phyloP scores from a whole-genome alignment of 2,797 vertebrate species.

The Hydrocynus forskahlii region DNA sequence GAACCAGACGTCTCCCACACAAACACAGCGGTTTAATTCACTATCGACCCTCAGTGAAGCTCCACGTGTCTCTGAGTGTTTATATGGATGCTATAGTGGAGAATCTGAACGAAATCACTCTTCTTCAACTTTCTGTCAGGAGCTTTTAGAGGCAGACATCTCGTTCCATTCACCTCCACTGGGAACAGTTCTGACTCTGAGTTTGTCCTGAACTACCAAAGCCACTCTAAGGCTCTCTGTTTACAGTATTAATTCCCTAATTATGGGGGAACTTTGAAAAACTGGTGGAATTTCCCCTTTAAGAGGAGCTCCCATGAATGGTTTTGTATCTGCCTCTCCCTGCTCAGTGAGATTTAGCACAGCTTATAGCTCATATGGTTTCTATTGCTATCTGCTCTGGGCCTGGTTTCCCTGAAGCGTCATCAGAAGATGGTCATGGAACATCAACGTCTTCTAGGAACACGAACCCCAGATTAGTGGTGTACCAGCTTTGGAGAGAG shows the following conservation, averaged over 20 bases:
- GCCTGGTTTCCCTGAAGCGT: not conserved
- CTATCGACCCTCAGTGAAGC: too few relatives aligned
- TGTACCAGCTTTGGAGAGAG: constrained; percentile 14
- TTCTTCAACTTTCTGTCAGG: too few relatives aligned
- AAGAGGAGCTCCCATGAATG: not conserved
- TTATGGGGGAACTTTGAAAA: not conserved
- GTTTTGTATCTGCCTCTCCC: not conserved
- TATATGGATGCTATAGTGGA: too few relatives aligned
- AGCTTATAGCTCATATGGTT: not conserved
- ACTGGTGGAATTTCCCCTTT: not conserved
- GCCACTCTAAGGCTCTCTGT: too few relatives aligned
- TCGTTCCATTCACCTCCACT: too few relatives aligned
- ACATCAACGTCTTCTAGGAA: not conserved
- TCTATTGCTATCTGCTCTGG: constrained; percentile 27
- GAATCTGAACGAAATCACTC: too few relatives aligned
- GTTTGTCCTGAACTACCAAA: too few relatives aligned
- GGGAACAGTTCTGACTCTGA: too few relatives aligned
- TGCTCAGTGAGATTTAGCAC: not conserved
- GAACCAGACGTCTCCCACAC: too few relatives aligned
- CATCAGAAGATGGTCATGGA: not conserved
- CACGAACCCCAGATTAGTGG: not conserved
- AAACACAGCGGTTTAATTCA: too few relatives aligned
- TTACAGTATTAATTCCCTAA: not conserved
- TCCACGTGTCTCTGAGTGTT: too few relatives aligned
- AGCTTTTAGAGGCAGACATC: too few relatives aligned